Evolutionary conservation across 37 sponge, comb jelly and placozoan genomes (phyloP), one percentile per base, ranked within the genome.

Genomic region (Beroe forskalii): DNA sequence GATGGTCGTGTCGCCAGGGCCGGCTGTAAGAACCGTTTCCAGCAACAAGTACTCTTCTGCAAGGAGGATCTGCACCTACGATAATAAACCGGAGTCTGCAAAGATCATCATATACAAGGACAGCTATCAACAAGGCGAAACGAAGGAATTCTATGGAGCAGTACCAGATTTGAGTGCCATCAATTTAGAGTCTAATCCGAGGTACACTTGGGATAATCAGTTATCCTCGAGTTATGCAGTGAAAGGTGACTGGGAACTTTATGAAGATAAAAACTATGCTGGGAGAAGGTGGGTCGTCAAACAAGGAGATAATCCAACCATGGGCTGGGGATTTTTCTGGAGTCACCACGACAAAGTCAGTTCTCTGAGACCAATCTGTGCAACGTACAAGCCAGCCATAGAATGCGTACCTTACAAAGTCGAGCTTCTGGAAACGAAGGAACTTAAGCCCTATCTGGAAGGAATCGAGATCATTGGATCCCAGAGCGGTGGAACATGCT

Each of bases 171-270:
- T 64, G 66, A 22, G 30, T 22, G 25, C 4, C 14, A 22, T 23
- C 17, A 64, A 64, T 8, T 17, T 48, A 12, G 55, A 48, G 12
- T 48, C 55, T 12, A 64, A 64, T 22, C 30, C 31, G 25, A 3
- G 66, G 25, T 6, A 64, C 4, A 6, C 4, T 64, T 64, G 66
- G 66, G 31, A 64, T 8, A 23, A 64, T 23, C 25, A 64, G 25
- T 6, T 64, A 22, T 30, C 30, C 31, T 64, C 66, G 6, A 8
- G 6, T 64, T 64, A 22, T 3, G 66, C 25, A 30, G 66, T 64
- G 66, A 64, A 64, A 27, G 66, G 66, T 23, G 66, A 64, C 25
- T 64, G 66, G 66, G 66, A 64, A 27, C 4, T 64, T 8, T 64
- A 64, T 64, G 30, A 64, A 8, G 4, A 64, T 64, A 30, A 22